Evolutionary conservation across 2,113 vertebrate genomes (phyloP).

Genomic region (Macaca mulatta): DNA sequence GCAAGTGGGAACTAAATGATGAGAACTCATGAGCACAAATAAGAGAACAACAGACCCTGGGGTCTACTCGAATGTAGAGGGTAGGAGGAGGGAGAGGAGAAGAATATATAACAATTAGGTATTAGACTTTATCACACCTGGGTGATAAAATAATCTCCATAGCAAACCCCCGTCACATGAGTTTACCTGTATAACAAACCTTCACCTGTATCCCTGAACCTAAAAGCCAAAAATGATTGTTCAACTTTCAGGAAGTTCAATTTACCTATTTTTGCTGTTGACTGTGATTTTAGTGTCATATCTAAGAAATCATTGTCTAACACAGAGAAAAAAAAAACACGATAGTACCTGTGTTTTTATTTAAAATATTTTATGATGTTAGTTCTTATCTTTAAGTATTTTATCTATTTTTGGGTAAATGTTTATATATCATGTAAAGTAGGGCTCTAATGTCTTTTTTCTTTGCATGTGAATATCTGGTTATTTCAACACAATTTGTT

Average conservation of each 20-base stretch:
- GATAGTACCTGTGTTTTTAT: neutral
- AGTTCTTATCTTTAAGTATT: neutral
- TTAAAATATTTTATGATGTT: neutral
- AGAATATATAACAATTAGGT: too few species aligned
- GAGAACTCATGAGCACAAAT: too few species aligned
- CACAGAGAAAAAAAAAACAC: neutral
- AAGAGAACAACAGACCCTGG: too few species aligned
- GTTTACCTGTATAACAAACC: too few species aligned
- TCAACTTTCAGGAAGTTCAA: neutral
- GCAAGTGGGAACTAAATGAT: too few species aligned
- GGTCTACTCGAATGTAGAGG: too few species aligned
- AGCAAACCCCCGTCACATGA: too few species aligned
- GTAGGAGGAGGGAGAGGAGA: too few species aligned
- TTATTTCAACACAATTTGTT: neutral
- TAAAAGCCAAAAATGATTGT: too few species aligned
- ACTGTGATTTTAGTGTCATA: neutral
- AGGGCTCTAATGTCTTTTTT: neutral
- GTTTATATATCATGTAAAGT: neutral
- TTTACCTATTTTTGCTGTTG: neutral
- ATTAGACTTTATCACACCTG: too few species aligned
- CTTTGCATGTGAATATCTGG: neutral
- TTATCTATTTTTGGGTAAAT: neutral
- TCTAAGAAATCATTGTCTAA: neutral
- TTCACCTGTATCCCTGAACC: too few species aligned
- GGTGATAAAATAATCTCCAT: too few species aligned